Evolutionary conservation across 1,140 invertebrate genomes (phyloP).

Genomic region (Zaprionus africanus): DNA sequence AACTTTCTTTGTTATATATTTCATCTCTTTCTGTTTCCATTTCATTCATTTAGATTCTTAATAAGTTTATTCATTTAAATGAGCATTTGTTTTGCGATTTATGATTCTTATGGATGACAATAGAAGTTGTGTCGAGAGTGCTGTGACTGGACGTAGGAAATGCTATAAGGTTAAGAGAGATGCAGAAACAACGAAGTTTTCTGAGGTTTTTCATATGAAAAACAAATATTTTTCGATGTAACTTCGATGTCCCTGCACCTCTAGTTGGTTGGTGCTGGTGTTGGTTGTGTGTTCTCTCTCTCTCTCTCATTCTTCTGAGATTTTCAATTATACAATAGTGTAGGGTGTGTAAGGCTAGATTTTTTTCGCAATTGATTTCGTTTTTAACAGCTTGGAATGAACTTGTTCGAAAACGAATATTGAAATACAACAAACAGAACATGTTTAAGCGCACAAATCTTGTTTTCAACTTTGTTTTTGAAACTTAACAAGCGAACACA

Average conservation of each 20-base stretch:
- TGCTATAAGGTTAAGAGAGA: no score
- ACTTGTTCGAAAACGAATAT: slow-evolving; percentile 64
- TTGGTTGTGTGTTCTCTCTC: slow-evolving; percentile 25
- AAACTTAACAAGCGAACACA: slow-evolving; percentile 79
- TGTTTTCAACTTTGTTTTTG: slow-evolving; percentile 35
- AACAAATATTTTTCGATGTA: no score
- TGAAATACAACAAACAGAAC: slow-evolving; percentile 51
- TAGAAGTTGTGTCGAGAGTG: background rate
- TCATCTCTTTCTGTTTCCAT: slow-evolving; percentile 34
- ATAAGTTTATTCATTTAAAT: slow-evolving; percentile 61
- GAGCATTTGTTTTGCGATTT: slow-evolving; percentile 61
- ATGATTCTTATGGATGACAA: slow-evolving; percentile 36
- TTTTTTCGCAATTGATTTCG: slow-evolving; percentile 48
- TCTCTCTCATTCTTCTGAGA: slow-evolving; percentile 18
- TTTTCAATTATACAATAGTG: slow-evolving; percentile 45
- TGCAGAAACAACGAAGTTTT: no score
- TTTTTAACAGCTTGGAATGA: slow-evolving; percentile 75
- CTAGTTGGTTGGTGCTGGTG: background rate
- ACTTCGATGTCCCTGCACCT: no score
- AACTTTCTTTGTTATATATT: slow-evolving; percentile 17
- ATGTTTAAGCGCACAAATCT: slow-evolving; percentile 51
- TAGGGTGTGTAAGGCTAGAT: slow-evolving; percentile 26
- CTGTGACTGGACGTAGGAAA: background rate
- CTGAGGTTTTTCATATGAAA: no score
- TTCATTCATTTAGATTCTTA: slow-evolving; percentile 58